phyloP scores from a whole-genome alignment of 2,113 vertebrate genomes.

The Willisornis vidua region DNA sequence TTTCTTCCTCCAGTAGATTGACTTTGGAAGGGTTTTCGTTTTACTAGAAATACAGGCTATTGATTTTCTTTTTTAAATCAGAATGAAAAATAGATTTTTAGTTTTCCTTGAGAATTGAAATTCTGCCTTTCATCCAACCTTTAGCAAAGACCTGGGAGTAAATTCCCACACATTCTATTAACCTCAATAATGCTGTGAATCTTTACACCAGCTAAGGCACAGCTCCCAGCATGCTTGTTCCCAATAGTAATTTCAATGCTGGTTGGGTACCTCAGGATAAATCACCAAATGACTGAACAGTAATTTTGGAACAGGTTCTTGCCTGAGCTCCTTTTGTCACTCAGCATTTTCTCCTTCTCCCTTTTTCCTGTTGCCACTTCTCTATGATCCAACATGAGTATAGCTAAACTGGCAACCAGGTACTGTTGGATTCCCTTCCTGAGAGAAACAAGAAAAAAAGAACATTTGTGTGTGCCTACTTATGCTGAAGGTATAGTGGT shows the following conservation, averaged over 20 bases:
- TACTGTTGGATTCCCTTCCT: neutral
- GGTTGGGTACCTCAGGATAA: neutral
- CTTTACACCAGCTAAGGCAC: neutral
- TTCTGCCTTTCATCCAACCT: neutral
- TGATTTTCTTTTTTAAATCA: neutral
- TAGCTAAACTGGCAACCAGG: neutral
- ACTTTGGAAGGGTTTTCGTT: neutral
- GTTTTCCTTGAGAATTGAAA: neutral
- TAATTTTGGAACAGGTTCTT: neutral
- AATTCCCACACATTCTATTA: neutral
- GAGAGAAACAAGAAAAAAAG: neutral
- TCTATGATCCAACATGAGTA: neutral
- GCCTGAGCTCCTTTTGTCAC: neutral
- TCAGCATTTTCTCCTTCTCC: neutral
- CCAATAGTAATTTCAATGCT: neutral
- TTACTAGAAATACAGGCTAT: neutral
- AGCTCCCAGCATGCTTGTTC: neutral
- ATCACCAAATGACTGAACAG: neutral
- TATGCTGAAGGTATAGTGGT: neutral
- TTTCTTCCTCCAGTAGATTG: neutral
- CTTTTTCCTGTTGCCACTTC: neutral
- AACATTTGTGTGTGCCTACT: neutral
- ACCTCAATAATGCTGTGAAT: neutral
- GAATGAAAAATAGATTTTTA: neutral
- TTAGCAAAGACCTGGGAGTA: neutral